These are phyloP conservation scores for Poeciliopsis turrubarensis DNA, from an alignment of 2,113 vertebrate species.

Conservation along the genomic window DNA sequence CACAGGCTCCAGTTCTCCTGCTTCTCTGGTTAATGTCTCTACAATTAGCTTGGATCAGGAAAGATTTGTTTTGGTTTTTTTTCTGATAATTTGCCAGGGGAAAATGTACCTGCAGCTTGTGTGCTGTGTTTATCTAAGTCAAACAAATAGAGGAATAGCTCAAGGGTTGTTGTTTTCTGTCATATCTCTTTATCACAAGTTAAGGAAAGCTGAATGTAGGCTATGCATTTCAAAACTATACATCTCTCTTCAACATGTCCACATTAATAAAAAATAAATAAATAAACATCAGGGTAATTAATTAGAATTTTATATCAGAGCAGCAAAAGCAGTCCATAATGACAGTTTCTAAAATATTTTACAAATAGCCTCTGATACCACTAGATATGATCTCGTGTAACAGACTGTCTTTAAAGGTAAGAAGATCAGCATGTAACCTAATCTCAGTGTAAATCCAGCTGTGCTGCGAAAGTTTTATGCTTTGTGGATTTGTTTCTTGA, in stretches of 20 bases:
- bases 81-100: not conserved
- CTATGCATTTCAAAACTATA: too few relatives aligned
- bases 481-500: too few relatives aligned
- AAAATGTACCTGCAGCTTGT: conserved; percentile 6
- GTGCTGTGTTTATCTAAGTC: not conserved
- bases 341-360: not conserved
- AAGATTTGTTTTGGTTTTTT: conserved; percentile 9
- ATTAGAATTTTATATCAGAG: not conserved
- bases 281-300: conserved; percentile 1
- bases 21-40: conserved; percentile 43
- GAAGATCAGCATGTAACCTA: too few relatives aligned
- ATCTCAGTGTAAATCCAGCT: too few relatives aligned
- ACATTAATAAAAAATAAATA: not conserved
- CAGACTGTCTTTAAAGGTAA: too few relatives aligned
- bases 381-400: too few relatives aligned
- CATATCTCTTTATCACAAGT: too few relatives aligned
- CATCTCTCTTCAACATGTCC: not conserved
- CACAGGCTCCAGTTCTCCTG: conserved; percentile 51
- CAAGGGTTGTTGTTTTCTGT: too few relatives aligned
- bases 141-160: not conserved
- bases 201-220: too few relatives aligned
- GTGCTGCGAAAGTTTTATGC: too few relatives aligned
- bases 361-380: too few relatives aligned
- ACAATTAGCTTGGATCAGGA: conserved; percentile 38
- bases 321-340: not conserved